Percentiles rank a stretch among this genome's conserved stretches.
phyloP scores from a whole-genome alignment of 2,113 vertebrate species.

The Nycticebus coucang region DNA sequence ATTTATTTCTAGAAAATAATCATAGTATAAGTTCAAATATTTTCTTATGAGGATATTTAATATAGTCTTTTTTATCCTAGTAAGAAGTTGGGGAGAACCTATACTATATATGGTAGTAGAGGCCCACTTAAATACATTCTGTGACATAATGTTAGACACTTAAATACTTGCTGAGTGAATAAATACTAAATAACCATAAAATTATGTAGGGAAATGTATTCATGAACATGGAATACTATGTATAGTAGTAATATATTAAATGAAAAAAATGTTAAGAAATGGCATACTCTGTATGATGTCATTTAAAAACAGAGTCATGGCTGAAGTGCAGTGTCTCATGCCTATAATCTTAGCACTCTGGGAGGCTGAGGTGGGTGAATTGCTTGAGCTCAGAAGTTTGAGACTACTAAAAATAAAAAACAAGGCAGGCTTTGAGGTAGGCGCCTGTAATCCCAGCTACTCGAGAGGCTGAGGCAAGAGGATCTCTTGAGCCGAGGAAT shows the following conservation, averaged over 20 bases:
- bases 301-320: not conserved
- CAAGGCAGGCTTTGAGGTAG: no score
- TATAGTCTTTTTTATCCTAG: not conserved
- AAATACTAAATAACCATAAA: not conserved
- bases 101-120: not conserved
- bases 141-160: not conserved
- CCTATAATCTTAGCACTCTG: no score
- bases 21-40: not conserved
- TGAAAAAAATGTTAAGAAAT: slow-evolving; percentile 5
- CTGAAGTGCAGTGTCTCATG: no score
- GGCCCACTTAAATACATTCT: not conserved
- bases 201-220: not conserved
- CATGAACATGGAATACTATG: not conserved
- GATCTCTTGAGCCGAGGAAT: no score
- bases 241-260: not conserved
- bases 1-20: slow-evolving; percentile 29
- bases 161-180: not conserved
- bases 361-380: no score
- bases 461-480: no score
- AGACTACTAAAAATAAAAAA: no score
- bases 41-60: not conserved
- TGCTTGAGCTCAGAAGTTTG: no score
- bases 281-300: not conserved
- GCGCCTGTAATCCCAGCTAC: no score
- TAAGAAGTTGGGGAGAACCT: not conserved